Evolutionary conservation across 2,888 invertebrate genomes (phyloP), one percentile per base, ranked within the genome.

Genomic region (Ypsolopha sequella): DNA sequence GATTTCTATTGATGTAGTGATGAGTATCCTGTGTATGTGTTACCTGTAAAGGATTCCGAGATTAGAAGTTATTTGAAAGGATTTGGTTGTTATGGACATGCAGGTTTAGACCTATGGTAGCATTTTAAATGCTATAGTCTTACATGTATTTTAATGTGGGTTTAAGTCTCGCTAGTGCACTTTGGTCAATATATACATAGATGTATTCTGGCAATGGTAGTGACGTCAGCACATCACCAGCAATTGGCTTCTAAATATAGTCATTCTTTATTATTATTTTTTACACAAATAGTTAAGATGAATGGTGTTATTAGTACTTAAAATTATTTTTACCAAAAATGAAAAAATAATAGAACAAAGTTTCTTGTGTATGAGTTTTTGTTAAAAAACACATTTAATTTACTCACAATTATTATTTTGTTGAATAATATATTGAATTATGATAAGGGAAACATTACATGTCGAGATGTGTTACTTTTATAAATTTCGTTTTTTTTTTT

Each of bases 241-340:
- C 46, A 34, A 10, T n/a, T 46, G 34, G 35, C 11, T 33, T 10
- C 39, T n/a, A 39, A 39, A n/a, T 39, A n/a, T n/a, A 39, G n/a
- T 39, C 39, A 39, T n/a, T 3, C 11, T 35, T 35, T 24, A 34
- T 11, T 46, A 35, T 38, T 34, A 24, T 34, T 64, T 68, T 63
- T 66, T 77, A 77, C 73, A 79, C 74, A 74, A 71, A 70, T 79
- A 80, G 71, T 65, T 64, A 77, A 71, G 66, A 65, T 62, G 56
- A 59, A 70, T 63, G 70, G 64, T 68, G 67, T 67, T 80, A 71
- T 74, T 82, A 82, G 84, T 85, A 85, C 82, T 82, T 84, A 82
- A 80, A 64, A 67, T 48, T n/a, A 63, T 66, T 74, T 67, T 73
- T 79, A 80, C 81, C 80, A 82, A 85, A 84, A 76, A 79, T 67